Evolutionary conservation across 2,113 vertebrate genomes (phyloP).

Genomic region (Chamaea fasciata): DNA sequence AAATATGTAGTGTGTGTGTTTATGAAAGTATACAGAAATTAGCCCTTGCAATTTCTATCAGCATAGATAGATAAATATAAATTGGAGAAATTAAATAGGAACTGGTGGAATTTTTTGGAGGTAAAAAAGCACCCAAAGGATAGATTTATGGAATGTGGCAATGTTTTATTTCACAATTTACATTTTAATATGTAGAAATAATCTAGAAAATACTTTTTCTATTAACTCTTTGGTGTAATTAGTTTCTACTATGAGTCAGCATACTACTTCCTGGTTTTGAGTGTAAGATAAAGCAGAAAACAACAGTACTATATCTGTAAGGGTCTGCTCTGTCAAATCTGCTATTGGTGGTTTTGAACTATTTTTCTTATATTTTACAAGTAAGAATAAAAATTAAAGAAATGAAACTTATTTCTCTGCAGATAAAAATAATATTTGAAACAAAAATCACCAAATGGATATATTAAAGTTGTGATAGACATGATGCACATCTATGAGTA

Average conservation of each 20-base stretch:
- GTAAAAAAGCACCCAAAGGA: rapidly evolving
- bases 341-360: not conserved
- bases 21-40: not conserved
- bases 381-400: not conserved
- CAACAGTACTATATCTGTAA: not conserved
- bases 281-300: not conserved
- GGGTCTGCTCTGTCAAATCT: not conserved
- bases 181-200: not conserved
- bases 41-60: not conserved
- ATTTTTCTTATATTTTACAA: not conserved
- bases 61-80: not conserved
- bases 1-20: not conserved
- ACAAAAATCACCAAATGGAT: not conserved
- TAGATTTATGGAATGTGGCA: not conserved
- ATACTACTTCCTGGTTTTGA: not conserved
- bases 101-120: not conserved
- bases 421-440: not conserved
- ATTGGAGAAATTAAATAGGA: not conserved
- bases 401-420: not conserved
- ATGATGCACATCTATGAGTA: not conserved
- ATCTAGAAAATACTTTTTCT: not conserved
- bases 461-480: not conserved
- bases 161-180: not conserved
- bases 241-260: not conserved
- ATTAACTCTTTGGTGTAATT: not conserved